These are phyloP conservation scores for Drosophila antonietae DNA, from an alignment of 2,888 invertebrate species.

Conservation along the genomic window DNA sequence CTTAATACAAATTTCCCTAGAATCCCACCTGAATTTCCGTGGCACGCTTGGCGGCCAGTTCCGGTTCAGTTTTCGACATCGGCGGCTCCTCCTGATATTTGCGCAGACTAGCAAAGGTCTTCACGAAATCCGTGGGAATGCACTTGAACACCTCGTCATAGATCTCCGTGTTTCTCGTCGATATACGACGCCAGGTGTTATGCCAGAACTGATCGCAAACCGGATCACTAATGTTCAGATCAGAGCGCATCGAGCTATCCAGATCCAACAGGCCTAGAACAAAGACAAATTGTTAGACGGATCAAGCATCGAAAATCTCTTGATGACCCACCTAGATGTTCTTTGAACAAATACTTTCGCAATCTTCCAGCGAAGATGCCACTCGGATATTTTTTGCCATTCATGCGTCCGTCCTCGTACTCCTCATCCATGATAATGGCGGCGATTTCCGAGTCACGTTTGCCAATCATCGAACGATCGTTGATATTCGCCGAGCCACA, in stretches of 20 bases:
- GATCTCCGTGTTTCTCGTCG: slow-evolving; percentile 92
- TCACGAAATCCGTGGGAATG: slow-evolving; percentile 93
- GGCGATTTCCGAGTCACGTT: slow-evolving; percentile 97
- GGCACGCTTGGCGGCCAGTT: slow-evolving; percentile 89
- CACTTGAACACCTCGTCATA: slow-evolving; percentile 97
- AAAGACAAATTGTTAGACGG: not conserved
- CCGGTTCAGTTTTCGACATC: slow-evolving; percentile 90
- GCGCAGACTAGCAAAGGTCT: slow-evolving; percentile 91
- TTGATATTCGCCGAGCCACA: slow-evolving; percentile 99
- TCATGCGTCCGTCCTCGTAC: slow-evolving; percentile 92
- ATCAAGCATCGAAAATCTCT: fast-evolving
- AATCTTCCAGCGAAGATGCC: slow-evolving; percentile 95
- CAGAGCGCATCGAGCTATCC: slow-evolving; percentile 82
- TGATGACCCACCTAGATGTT: slow-evolving; percentile 90
- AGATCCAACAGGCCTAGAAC: slow-evolving; percentile 85
- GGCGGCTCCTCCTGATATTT: slow-evolving; percentile 90
- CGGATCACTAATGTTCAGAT: slow-evolving; percentile 91
- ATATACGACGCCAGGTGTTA: slow-evolving; percentile 92
- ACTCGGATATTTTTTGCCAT: slow-evolving; percentile 91
- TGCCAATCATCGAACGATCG: slow-evolving; percentile 97
- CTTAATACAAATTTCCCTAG: not conserved
- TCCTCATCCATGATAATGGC: slow-evolving; percentile 94
- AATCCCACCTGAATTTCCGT: slow-evolving; percentile 88
- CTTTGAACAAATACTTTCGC: slow-evolving; percentile 93
- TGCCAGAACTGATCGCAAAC: slow-evolving; percentile 92